Conservation (phyloP, 2,888 invertebrate species). For the Thyatira batis region DNA sequence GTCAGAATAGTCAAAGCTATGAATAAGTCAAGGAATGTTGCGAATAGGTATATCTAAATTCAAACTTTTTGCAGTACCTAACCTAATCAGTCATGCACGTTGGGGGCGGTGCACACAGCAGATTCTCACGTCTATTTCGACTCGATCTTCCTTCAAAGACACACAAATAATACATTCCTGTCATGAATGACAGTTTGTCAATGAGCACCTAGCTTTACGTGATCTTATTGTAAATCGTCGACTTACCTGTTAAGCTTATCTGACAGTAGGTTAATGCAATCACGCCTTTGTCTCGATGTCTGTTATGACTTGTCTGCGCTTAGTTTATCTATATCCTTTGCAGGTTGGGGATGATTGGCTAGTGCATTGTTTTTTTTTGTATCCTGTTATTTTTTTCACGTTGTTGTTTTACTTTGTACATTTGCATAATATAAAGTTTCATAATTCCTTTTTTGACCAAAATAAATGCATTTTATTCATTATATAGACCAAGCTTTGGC, state of each 20-base stretch:
- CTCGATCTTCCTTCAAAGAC: constrained; percentile 55
- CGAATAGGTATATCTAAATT: no score
- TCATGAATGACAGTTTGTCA: constrained; percentile 24
- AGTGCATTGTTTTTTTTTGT: not conserved
- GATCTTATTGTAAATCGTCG: constrained; percentile 35
- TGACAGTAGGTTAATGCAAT: constrained; percentile 24
- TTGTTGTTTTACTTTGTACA: no score
- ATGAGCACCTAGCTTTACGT: constrained; percentile 48
- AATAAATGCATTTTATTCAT: no score
- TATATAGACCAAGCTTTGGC: no score
- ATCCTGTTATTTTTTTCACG: not conserved
- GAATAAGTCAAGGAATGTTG: no score
- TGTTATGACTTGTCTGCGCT: constrained; percentile 22
- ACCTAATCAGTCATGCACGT: not conserved
- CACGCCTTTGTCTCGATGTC: constrained; percentile 13
- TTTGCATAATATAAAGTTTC: no score
- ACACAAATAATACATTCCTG: constrained; percentile 19
- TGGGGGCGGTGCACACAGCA: constrained; percentile 4
- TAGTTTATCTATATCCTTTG: constrained; percentile 16
- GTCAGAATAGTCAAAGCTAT: no score
- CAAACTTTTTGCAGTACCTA: not conserved
- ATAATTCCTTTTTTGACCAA: no score
- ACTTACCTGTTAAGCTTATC: constrained; percentile 38
- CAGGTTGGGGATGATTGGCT: constrained; percentile 15
- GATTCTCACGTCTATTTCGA: constrained; percentile 65